Percentiles rank a stretch among this genome's conserved stretches.
phyloP scores from a whole-genome alignment of 2,888 invertebrate genomes.

The Polia nebulosa region DNA sequence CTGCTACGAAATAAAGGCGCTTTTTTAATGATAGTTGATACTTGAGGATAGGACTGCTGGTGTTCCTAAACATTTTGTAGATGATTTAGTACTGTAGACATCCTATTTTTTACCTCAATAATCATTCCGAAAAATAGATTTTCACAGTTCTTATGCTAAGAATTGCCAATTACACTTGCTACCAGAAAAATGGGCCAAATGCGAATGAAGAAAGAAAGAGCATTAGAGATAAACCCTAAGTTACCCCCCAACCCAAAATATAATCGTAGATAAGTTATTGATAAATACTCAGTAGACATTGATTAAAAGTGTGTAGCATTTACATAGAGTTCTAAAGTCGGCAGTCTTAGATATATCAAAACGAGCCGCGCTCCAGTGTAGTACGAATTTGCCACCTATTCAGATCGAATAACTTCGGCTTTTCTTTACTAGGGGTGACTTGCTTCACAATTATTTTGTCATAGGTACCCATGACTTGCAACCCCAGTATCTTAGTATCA shows the following conservation, averaged over 20 bases:
- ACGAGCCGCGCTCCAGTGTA: neutral
- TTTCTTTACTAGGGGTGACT: neutral
- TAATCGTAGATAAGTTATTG: neutral
- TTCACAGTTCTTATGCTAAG: neutral
- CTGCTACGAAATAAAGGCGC: neutral
- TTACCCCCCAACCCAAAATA: neutral
- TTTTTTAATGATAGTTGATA: neutral
- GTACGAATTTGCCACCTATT: neutral
- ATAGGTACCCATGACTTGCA: neutral
- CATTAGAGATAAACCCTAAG: constrained; percentile 3
- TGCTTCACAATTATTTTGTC: neutral
- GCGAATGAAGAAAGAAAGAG: neutral
- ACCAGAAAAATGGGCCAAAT: neutral
- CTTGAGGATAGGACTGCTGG: neutral
- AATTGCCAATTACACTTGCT: neutral
- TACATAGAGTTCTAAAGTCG: neutral
- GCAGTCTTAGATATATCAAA: neutral
- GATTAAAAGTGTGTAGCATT: neutral
- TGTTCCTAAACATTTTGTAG: constrained; percentile 7
- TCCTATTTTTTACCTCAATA: neutral
- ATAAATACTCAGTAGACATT: neutral
- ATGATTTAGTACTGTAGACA: constrained; percentile 12
- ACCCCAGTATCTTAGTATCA: neutral
- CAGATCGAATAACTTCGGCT: constrained; percentile 9
- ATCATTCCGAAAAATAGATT: constrained; percentile 14